Evolutionary conservation across 2,797 vertebrate species (phyloP).

Genomic region (Myotis pilosus): DNA sequence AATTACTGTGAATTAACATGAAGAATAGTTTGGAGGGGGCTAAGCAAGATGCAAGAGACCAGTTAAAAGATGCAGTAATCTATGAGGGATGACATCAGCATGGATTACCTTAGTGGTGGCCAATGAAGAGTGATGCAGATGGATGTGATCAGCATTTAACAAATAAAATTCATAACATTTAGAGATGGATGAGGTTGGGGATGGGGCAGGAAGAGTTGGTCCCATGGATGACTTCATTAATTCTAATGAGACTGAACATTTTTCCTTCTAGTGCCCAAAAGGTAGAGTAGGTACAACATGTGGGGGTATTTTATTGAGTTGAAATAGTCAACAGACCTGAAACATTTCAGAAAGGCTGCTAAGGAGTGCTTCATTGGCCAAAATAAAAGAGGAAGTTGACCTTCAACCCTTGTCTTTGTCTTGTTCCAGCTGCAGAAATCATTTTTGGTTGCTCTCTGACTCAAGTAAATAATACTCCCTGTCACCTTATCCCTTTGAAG

Average conservation of each 20-base stretch:
- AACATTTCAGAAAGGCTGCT: background rate
- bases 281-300: background rate
- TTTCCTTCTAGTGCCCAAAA: background rate
- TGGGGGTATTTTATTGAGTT: background rate
- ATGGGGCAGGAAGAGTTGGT: background rate
- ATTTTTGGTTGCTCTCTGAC: conserved; percentile 45
- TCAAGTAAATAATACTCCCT: background rate
- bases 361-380: background rate
- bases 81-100: background rate
- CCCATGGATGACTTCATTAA: background rate
- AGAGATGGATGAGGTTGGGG: background rate
- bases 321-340: background rate
- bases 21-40: background rate
- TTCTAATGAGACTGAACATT: background rate
- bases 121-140: no score
- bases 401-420: conserved; percentile 45
- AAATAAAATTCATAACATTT: background rate
- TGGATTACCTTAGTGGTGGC: accelerated
- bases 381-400: conserved; percentile 48
- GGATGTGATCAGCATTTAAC: background rate
- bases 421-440: conserved; percentile 60
- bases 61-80: background rate
- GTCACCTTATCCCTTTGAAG: conserved; percentile 37
- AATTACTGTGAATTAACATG: background rate
- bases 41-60: background rate